Evolutionary conservation across 2,113 vertebrate species (phyloP), one percentile per base, ranked within the genome.

Genomic region (Heptranchias perlo): DNA sequence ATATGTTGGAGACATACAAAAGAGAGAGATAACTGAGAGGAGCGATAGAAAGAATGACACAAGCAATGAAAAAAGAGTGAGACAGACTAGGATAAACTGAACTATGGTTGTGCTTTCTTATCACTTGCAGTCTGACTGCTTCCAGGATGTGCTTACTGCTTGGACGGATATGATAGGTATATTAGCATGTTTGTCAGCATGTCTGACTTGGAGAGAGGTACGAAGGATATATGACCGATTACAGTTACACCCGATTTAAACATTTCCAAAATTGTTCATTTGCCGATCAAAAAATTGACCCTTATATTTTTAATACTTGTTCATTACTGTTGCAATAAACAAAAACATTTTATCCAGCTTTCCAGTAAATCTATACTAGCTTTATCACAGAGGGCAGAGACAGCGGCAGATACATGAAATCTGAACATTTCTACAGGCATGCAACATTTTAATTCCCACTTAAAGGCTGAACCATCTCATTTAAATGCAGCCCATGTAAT

Each of bases 401-500:
- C 13, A 18, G 89, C 18, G n/a, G n/a, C 89, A 62, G 39, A 62
- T 35, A 62, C 31, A 62, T 93, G 89, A 62, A 92, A 93, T 62
- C 54, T 35, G 16, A 93, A 62, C 61, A 62, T 93, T 93, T 93
- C 89, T 62, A 96, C 73, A 44, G n/a, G 96, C 61, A 47, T 1
- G 23, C 96, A 64, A 18, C 47, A 62, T 61, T 86, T 0, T 0
- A 28, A 4, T 89, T 94, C 96, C 61, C 96, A 96, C 86, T 96
- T 92, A 96, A 14, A 96, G 96, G 87, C 3, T 91, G 96, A 84
- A 91, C 96, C 47, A 73, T 96, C 96, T 97, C 96, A 86, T 97
- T 97, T 97, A 96, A 97, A 98, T 97, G 97, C 97, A 96, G 96
- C 95, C 87, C 82, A 1, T 96, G 96, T 47, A 96, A 96, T 96